Evolutionary conservation across 2,888 invertebrate species (phyloP).

Genomic region (Halocaridina rubra): DNA sequence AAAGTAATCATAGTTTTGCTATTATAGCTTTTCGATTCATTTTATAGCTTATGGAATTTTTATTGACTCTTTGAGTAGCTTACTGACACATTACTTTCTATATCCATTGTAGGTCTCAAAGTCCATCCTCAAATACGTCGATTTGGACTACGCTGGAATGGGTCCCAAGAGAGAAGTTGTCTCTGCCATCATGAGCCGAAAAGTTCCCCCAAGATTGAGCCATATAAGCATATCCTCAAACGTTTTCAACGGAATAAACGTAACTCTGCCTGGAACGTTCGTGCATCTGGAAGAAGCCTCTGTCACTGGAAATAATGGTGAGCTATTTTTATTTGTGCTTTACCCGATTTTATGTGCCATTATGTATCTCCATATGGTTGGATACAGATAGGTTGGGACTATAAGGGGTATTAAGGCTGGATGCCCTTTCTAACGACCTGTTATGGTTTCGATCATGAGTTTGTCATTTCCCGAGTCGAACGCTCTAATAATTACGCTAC

Average conservation of each 20-base stretch:
- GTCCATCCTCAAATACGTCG: slow-evolving; percentile 83
- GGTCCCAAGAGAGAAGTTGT: slow-evolving; percentile 66
- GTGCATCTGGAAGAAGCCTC: slow-evolving; percentile 84
- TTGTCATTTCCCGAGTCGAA: too few species aligned
- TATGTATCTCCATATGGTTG: too few species aligned
- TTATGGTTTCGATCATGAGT: too few species aligned
- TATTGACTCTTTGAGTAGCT: background rate
- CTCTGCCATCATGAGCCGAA: slow-evolving; percentile 85
- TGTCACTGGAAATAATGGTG: slow-evolving; percentile 82
- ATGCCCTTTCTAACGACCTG: too few species aligned
- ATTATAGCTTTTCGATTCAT: too few species aligned
- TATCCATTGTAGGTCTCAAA: slow-evolving; percentile 78
- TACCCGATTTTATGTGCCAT: too few species aligned
- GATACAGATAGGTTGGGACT: too few species aligned
- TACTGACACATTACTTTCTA: background rate
- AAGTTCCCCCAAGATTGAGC: slow-evolving; percentile 89
- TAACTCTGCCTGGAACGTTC: slow-evolving; percentile 85
- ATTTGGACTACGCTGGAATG: slow-evolving; percentile 83
- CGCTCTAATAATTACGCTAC: too few species aligned
- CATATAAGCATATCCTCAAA: slow-evolving; percentile 86
- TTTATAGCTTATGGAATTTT: too few species aligned
- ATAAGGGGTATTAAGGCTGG: too few species aligned
- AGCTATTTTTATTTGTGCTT: too few species aligned
- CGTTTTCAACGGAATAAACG: slow-evolving; percentile 92
- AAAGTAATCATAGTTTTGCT: too few species aligned